Evolutionary conservation across 30 jellyfish, hydroid and myxozoan species (phyloP), one percentile per base, ranked within the genome.

Genomic region (Clytia hemisphaerica): DNA sequence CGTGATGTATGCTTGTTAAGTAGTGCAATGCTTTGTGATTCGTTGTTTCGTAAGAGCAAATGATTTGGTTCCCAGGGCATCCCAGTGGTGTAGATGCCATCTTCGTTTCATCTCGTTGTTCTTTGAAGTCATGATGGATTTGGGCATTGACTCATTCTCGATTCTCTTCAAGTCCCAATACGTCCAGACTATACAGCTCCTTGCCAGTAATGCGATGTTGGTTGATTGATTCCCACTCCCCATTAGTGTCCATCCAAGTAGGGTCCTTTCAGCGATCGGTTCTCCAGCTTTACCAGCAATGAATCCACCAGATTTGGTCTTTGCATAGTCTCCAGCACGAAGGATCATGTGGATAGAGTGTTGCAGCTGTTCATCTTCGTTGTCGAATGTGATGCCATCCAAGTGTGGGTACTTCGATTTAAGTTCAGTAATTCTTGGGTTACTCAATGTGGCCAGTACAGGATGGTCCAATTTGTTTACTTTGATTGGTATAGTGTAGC

Each of bases 221-320:
- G 75, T 19, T 25, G 90, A 18, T n/a, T 67, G 44, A 34, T 25
- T 37, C 24, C 93, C 93, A 10, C 82, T 77, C 15, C 91, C 78
- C 96, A 79, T 85, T 22, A 79, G 32, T 37, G 73, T 74, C 96
- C 94, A 85, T 7, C 94, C 94, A 34, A 85, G 62, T 36, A 33
- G 61, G 16, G 96, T 85, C 33, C 40, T 21, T 38, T 85, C 94
- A 21, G 94, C 96, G 15, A 71, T 42, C 1, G 95, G 93, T 49
- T 75, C 30, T 19, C 93, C 93, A 24, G 60, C 15, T 30, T 46
- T 46, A 12, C 53, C 53, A 42, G 53, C 12, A 42, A 42, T 42
- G 53, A 53, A 24, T 14, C n/a, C 67, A 12, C 63, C 12, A 25
- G 85, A 50, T 34, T 83, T 61, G 74, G 65, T 73, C 14, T 45